Evolutionary conservation across 2,888 invertebrate genomes (phyloP).

Genomic region (Carpatolechia fugitivella): DNA sequence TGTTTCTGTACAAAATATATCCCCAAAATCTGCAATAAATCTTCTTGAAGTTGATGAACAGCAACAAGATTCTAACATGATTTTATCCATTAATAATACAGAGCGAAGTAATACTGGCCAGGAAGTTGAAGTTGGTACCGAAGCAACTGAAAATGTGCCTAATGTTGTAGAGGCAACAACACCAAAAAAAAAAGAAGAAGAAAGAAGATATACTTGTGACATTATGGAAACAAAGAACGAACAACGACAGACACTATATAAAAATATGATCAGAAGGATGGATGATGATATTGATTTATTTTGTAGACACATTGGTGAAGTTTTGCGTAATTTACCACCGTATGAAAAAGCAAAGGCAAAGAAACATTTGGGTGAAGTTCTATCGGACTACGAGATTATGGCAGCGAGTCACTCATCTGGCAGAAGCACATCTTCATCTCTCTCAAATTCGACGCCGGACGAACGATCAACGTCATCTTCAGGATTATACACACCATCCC

Average conservation of each 20-base stretch:
- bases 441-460: conserved; percentile 8
- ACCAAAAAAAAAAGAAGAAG: conserved; percentile 1
- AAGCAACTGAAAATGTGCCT: conserved; percentile 4
- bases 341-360: conserved; percentile 16
- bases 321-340: conserved; percentile 13
- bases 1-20: no score
- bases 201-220: conserved; percentile 7
- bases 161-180: background rate
- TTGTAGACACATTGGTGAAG: conserved; percentile 13
- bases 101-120: background rate
- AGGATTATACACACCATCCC: conserved; percentile 1
- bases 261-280: conserved; percentile 6
- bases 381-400: conserved; percentile 15
- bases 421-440: conserved; percentile 11
- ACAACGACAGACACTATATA: conserved; percentile 3
- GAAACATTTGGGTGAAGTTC: conserved; percentile 14
- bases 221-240: conserved; percentile 14
- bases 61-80: conserved; percentile 10
- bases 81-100: background rate
- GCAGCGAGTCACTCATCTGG: conserved; percentile 10
- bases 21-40: no score
- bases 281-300: conserved; percentile 16
- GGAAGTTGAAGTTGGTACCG: conserved; percentile 5
- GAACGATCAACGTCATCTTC: conserved; percentile 9
- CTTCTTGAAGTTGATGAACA: conserved; percentile 13